These are phyloP conservation scores for Pasiphila rectangulata DNA, from an alignment of 2,888 invertebrate genomes.

Conservation along the genomic window DNA sequence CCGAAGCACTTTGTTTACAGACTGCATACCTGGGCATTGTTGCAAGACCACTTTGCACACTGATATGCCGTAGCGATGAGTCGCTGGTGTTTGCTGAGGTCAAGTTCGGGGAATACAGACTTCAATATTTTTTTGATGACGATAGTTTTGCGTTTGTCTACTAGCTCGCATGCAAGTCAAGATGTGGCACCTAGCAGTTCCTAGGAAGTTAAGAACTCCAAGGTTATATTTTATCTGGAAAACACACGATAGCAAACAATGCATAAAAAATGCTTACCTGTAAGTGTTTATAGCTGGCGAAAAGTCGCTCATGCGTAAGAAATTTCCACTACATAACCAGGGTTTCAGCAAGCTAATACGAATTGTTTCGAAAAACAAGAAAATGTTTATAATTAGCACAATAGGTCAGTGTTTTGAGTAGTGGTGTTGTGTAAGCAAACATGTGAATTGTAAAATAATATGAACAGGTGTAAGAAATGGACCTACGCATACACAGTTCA, in stretches of 20 bases:
- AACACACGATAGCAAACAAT: too few species aligned
- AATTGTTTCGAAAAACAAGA: conserved; percentile 39
- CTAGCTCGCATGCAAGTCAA: too few species aligned
- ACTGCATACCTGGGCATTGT: conserved; percentile 58
- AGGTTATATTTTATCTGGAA: too few species aligned
- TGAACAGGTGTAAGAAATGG: conserved; percentile 1
- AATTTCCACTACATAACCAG: background rate
- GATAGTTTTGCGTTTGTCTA: too few species aligned
- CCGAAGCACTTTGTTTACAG: conserved; percentile 49
- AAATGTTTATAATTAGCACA: conserved; percentile 31
- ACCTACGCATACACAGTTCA: background rate
- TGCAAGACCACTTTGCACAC: conserved; percentile 58
- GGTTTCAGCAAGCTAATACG: conserved; percentile 39
- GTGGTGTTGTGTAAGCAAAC: conserved; percentile 8
- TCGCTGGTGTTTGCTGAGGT: conserved; percentile 25
- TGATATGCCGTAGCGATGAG: conserved; percentile 28
- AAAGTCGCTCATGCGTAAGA: too few species aligned
- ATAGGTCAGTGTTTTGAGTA: conserved; percentile 20
- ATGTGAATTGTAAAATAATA: conserved; percentile 12
- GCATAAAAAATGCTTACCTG: too few species aligned
- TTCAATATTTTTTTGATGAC: too few species aligned
- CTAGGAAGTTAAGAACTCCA: too few species aligned
- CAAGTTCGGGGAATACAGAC: conserved; percentile 21
- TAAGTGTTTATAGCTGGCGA: too few species aligned
- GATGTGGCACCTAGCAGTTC: too few species aligned